phyloP scores from a whole-genome alignment of 2,888 invertebrate genomes.

The Apotomis betuletana region DNA sequence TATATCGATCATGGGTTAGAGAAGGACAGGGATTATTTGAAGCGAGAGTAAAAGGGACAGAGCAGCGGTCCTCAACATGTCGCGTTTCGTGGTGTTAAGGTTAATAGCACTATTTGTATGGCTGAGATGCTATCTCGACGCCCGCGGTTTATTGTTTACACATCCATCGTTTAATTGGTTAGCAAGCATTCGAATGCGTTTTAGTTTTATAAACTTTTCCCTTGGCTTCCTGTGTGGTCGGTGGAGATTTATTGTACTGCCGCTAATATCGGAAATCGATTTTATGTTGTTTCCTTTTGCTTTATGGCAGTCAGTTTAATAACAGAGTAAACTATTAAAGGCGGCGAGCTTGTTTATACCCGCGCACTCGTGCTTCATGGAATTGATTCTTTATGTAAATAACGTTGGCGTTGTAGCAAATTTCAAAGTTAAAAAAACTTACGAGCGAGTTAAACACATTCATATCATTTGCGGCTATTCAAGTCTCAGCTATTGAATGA shows the following conservation, averaged over 20 bases:
- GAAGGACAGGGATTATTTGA: slow-evolving; percentile 44
- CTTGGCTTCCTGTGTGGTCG: slow-evolving; percentile 40
- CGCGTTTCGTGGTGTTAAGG: slow-evolving; percentile 72
- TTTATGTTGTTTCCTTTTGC: slow-evolving; percentile 35
- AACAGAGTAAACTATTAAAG: slow-evolving; percentile 34
- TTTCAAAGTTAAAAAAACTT: slow-evolving; percentile 15
- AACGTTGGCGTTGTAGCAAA: slow-evolving; percentile 18
- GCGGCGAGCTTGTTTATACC: slow-evolving; percentile 16
- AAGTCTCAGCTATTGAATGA: slow-evolving; percentile 13
- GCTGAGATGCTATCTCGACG: slow-evolving; percentile 70
- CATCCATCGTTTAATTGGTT: slow-evolving; percentile 40
- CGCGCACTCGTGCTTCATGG: slow-evolving; percentile 19
- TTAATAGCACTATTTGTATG: slow-evolving; percentile 79
- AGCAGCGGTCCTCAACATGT: slow-evolving; percentile 63
- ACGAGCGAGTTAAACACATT: slow-evolving; percentile 6
- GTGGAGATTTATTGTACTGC: slow-evolving; percentile 35
- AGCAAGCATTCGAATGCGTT: slow-evolving; percentile 36
- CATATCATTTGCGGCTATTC: slow-evolving; percentile 29
- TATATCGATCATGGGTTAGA: slow-evolving; percentile 51
- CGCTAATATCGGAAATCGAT: slow-evolving; percentile 42
- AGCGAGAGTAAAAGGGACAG: slow-evolving; percentile 47
- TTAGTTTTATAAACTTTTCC: slow-evolving; percentile 33
- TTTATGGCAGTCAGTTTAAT: slow-evolving; percentile 40
- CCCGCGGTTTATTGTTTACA: slow-evolving; percentile 58
- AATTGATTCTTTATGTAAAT: slow-evolving; percentile 30